A percentile compares a stretch with the other conserved stretches of the same genome.
Evolutionary conservation across 1,140 invertebrate species (phyloP).

Genomic region (Battus philenor): DNA sequence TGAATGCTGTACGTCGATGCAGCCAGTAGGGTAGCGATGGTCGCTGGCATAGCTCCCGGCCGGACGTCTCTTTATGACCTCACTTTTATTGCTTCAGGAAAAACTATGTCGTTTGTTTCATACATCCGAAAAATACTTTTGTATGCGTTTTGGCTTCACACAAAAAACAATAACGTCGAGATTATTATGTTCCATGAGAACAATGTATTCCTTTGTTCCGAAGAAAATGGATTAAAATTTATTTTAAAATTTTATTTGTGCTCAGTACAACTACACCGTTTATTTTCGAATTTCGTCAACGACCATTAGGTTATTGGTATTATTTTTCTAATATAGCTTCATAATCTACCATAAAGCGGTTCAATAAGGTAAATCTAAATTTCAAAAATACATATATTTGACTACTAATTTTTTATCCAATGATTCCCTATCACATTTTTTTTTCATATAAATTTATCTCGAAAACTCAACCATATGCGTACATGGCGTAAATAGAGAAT

Average conservation of each 20-base stretch:
- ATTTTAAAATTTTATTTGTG: too few relatives aligned
- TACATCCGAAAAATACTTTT: conserved; percentile 26
- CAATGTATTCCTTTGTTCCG: conserved; percentile 6
- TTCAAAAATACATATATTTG: background rate
- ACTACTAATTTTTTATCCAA: too few relatives aligned
- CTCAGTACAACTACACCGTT: too few relatives aligned
- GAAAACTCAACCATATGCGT: too few relatives aligned
- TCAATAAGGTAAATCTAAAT: too few relatives aligned
- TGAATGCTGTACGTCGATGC: background rate
- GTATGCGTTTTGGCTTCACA: conserved; percentile 11
- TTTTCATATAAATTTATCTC: too few relatives aligned
- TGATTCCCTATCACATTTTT: too few relatives aligned
- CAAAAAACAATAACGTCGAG: conserved; percentile 9
- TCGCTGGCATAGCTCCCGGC: conserved; percentile 54
- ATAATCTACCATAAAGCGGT: too few relatives aligned
- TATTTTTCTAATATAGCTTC: too few relatives aligned
- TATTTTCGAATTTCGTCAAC: too few relatives aligned
- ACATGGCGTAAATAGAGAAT: conserved; percentile 5
- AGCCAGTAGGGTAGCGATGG: conserved; percentile 29
- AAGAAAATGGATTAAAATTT: conserved; percentile 5
- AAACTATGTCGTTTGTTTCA: conserved; percentile 52
- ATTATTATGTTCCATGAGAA: conserved; percentile 2
- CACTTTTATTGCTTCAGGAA: conserved; percentile 66
- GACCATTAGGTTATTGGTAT: too few relatives aligned
- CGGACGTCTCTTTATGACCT: conserved; percentile 61